These are phyloP conservation scores for Etheostoma nigrum DNA, from an alignment of 2,797 vertebrate genomes.

Conservation along the genomic window DNA sequence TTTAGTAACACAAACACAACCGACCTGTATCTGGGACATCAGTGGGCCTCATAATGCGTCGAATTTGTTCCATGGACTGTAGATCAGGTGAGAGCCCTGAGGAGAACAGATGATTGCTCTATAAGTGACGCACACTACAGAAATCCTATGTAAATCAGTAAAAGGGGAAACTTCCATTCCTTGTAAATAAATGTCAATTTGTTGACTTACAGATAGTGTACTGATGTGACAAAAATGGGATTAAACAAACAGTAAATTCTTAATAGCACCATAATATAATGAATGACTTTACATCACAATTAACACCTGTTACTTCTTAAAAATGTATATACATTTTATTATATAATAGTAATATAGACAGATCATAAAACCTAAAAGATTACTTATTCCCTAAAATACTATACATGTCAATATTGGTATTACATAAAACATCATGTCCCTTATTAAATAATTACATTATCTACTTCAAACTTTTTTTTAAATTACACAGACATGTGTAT, in stretches of 20 bases:
- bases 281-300: not conserved
- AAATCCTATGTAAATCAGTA: not conserved
- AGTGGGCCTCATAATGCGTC: constrained; percentile 96
- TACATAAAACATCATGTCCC: not conserved
- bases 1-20: not conserved
- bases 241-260: not conserved
- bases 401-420: not conserved
- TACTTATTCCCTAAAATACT: not conserved
- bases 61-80: constrained; percentile 96
- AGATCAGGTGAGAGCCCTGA: constrained; percentile 94
- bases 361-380: not conserved
- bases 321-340: too few species aligned
- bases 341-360: not conserved
- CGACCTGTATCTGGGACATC: constrained; percentile 96
- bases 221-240: not conserved
- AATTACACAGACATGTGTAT: not conserved
- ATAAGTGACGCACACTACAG: not conserved
- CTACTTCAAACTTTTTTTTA: too few species aligned
- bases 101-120: constrained; percentile 17
- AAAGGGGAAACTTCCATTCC: not conserved
- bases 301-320: not conserved
- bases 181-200: not conserved
- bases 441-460: not conserved
- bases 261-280: not conserved
- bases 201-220: not conserved